phyloP scores from a whole-genome alignment of 2,113 vertebrate species.

The Bos indicus region DNA sequence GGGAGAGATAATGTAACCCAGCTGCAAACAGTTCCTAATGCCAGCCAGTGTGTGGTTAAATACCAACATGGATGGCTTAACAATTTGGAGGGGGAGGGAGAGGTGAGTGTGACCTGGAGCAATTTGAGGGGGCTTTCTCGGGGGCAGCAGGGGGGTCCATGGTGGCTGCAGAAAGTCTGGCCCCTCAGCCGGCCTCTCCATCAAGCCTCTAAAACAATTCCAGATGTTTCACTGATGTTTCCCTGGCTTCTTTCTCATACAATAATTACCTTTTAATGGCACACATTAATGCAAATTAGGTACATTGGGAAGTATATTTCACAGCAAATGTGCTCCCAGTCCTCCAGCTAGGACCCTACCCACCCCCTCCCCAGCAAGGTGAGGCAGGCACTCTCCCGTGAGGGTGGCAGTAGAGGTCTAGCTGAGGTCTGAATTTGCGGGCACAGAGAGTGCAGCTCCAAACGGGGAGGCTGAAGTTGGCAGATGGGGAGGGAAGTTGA shows the following conservation, averaged over 20 bases:
- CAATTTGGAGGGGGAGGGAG: neutral
- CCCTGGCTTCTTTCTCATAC: constrained; percentile 71
- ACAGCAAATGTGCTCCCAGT: neutral
- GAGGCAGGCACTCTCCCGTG: neutral
- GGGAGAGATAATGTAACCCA: neutral
- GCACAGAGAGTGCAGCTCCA: neutral
- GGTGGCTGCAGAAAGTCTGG: constrained; percentile 70
- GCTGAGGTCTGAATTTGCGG: neutral
- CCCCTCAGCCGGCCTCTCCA: constrained; percentile 72
- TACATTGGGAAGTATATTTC: constrained; percentile 85
- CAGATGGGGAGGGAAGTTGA: neutral
- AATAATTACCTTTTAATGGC: constrained; percentile 95
- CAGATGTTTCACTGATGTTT: constrained; percentile 77
- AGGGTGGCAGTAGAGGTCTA: neutral
- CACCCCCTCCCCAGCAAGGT: neutral
- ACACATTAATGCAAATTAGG: constrained; percentile 92
- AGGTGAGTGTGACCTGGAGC: neutral
- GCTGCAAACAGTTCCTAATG: neutral
- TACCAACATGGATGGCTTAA: neutral
- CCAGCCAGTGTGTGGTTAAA: neutral
- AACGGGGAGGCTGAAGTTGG: neutral
- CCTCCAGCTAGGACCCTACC: constrained; percentile 11
- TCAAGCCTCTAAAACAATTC: constrained; percentile 75
- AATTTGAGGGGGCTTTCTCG: neutral
- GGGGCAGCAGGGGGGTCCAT: neutral